phyloP scores from a whole-genome alignment of 2,797 vertebrate species.

The Alca torda region DNA sequence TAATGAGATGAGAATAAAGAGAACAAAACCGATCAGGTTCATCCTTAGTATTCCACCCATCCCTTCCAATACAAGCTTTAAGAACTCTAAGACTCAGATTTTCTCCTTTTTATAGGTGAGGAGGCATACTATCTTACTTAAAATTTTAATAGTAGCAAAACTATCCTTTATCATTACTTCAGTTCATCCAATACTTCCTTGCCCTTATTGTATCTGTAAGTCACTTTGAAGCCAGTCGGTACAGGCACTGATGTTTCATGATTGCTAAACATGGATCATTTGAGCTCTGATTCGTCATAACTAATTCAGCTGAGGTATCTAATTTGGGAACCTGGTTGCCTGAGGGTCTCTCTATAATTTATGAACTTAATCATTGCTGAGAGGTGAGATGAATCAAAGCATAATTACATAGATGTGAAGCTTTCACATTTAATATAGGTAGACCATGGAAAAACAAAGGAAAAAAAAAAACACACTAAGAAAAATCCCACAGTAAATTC shows the following conservation, averaged over 20 bases:
- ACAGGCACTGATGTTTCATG: background rate
- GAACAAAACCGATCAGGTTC: background rate
- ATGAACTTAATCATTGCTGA: slow-evolving; percentile 30
- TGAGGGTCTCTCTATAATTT: slow-evolving; percentile 39
- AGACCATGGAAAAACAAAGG: background rate
- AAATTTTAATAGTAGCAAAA: background rate
- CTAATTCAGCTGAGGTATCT: slow-evolving; percentile 35
- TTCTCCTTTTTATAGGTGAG: background rate
- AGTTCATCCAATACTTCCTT: background rate
- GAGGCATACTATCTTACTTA: background rate
- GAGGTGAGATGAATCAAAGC: slow-evolving; percentile 44
- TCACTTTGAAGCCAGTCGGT: background rate
- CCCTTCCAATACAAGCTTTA: background rate
- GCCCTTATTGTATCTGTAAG: background rate
- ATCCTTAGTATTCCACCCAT: background rate
- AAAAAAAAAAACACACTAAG: background rate
- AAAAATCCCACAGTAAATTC: background rate
- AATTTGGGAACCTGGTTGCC: slow-evolving; percentile 51
- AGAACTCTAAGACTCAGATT: background rate
- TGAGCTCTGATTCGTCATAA: slow-evolving; percentile 46
- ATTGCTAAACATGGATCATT: slow-evolving; percentile 15
- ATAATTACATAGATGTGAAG: slow-evolving; percentile 30
- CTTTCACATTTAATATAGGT: background rate
- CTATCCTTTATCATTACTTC: background rate
- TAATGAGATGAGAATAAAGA: background rate